phyloP scores from a whole-genome alignment of 2,797 vertebrate genomes.

The Pitangus sulphuratus region DNA sequence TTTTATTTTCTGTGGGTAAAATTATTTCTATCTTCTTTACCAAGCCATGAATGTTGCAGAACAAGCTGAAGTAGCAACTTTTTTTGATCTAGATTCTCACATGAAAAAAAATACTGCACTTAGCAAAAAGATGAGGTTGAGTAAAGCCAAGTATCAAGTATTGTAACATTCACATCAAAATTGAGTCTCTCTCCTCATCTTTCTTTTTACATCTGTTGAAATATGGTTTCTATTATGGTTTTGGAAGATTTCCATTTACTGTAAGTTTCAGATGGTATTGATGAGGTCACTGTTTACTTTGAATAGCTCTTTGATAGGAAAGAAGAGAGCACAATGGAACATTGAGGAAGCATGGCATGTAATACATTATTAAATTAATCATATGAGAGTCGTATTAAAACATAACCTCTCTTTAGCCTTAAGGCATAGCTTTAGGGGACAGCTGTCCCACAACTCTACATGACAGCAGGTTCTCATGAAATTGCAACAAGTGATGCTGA shows the following conservation, averaged over 20 bases:
- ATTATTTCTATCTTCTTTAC: neutral
- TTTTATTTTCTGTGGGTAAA: neutral
- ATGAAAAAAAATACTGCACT: neutral
- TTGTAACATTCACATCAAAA: conserved; percentile 16
- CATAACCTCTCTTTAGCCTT: neutral
- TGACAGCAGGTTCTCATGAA: neutral
- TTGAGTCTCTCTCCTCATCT: conserved; percentile 48
- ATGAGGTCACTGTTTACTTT: conserved; percentile 73
- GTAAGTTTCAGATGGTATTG: conserved; percentile 66
- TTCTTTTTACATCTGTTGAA: conserved; percentile 52
- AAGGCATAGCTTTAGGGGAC: neutral
- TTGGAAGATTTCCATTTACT: conserved; percentile 69
- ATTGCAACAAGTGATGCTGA: neutral
- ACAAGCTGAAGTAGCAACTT: neutral
- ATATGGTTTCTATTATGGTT: conserved; percentile 67
- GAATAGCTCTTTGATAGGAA: conserved; percentile 66
- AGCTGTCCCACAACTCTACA: neutral
- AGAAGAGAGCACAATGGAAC: conserved; percentile 50
- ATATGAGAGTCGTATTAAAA: conserved; percentile 3
- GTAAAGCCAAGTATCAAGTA: conserved; percentile 7
- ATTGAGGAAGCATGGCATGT: conserved; percentile 47
- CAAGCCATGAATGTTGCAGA: neutral
- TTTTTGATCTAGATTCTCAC: neutral
- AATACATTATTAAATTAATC: conserved; percentile 57
- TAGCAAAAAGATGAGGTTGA: neutral